Base-by-base conservation (phyloP, 2,888 invertebrate genomes). In the Leptogaster cylindrica region DNA sequence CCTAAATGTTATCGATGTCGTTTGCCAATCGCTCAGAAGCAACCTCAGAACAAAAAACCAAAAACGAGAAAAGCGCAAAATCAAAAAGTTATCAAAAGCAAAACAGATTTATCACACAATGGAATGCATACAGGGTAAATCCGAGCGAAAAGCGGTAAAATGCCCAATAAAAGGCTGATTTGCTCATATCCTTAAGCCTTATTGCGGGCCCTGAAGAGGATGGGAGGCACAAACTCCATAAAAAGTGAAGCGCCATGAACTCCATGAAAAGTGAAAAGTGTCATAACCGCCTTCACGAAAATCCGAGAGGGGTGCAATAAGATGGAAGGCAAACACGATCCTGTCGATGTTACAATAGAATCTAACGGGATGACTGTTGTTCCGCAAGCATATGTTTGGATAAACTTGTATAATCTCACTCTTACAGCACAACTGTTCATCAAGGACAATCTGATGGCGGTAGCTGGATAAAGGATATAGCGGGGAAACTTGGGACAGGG, bases 311-410 rank as follows among this genome's bases (percentile, higher is more conserved):
- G 61, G 61, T 44, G 61, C 41, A 44, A 44, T 61, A 61, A 61
- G 61, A 61, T 61, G 61, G 44, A 61, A 61, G 44, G 61, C 61
- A 61, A 61, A 61, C 44, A 61, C 44, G 18, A 4, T 23, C 20
- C 25, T 61, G 44, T 61, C 41, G 33, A 14, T 14, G 41, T 41
- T 58, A 61, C 61, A 61, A 61, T 44, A 12, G 61, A 44, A 61
- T 28, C 18, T 28, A 14, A 12, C 28, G 23, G 44, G 41, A 44
- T 61, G 27, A 61, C 27, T 61, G 16, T 16, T 50, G 67, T 25
- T 61, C 27, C 27, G 23, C 31, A 68, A 65, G 65, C 68, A 68
- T 25, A 64, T 46, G 33, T 55, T 65, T 61, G 48, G 55, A 16
- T 68, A 27, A 33, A 25, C 25, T 16, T 25, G 50, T 41, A 23